Percentiles rank a stretch among this genome's conserved stretches.
Evolutionary conservation across 2,888 invertebrate species (phyloP).

Genomic region (Magallana nippona): DNA sequence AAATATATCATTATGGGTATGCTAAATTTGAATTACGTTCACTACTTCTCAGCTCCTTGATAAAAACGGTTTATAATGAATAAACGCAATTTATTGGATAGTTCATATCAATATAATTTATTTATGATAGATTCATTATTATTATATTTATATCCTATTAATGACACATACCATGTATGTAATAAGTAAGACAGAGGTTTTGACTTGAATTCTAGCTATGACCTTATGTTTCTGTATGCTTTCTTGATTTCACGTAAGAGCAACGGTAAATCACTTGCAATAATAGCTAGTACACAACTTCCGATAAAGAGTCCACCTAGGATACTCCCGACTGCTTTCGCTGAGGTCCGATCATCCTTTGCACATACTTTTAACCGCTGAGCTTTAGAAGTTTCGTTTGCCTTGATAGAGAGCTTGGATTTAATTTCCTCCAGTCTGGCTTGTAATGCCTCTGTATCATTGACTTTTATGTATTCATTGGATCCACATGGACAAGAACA

Average conservation of each 20-base stretch:
- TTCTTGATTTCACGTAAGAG: background rate
- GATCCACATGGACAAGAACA: background rate
- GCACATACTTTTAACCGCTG: background rate
- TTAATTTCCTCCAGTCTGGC: background rate
- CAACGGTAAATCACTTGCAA: background rate
- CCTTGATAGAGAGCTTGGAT: background rate
- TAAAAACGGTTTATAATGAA: too few relatives aligned
- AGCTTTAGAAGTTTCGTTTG: constrained; percentile 1
- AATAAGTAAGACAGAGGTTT: too few relatives aligned
- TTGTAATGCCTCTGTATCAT: background rate
- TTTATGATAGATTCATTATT: too few relatives aligned
- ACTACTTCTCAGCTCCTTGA: too few relatives aligned
- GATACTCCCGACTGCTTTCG: background rate
- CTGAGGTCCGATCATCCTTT: background rate
- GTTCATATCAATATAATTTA: too few relatives aligned
- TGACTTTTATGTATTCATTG: background rate
- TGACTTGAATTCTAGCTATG: too few relatives aligned
- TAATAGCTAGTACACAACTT: background rate
- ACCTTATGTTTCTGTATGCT: too few relatives aligned
- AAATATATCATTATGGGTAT: too few relatives aligned
- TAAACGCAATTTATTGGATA: too few relatives aligned
- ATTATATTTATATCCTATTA: too few relatives aligned
- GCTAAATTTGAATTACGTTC: too few relatives aligned
- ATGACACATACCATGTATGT: too few relatives aligned
- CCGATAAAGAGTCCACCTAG: background rate